Conservation (phyloP, 2,797 vertebrate species). For the Spea hammondii region DNA sequence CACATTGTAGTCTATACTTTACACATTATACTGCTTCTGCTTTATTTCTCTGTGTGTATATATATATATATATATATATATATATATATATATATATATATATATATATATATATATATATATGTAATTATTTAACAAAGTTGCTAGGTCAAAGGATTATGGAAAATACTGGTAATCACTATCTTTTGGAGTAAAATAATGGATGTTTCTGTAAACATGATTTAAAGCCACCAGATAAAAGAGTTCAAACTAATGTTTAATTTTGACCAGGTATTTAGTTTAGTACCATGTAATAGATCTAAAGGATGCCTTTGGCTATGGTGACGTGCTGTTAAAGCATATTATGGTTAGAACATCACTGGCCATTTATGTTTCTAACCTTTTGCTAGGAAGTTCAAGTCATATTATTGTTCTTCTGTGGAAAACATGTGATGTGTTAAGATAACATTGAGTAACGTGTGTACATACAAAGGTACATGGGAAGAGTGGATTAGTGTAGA, state of each 20-base stretch:
- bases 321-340: background rate
- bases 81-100: too few species aligned
- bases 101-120: too few species aligned
- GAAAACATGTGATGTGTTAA: slow-evolving; percentile 4
- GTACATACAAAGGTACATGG: background rate
- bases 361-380: background rate
- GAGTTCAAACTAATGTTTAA: background rate
- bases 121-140: too few species aligned
- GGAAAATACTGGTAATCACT: too few species aligned
- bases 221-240: background rate
- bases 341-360: background rate
- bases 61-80: too few species aligned
- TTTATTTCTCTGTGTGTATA: too few species aligned
- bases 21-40: too few species aligned
- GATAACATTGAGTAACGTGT: background rate
- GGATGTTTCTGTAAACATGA: background rate
- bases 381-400: slow-evolving; percentile 4
- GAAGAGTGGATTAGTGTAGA: background rate
- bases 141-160: too few species aligned
- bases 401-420: background rate
- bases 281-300: background rate
- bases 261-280: background rate
- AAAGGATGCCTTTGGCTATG: background rate
- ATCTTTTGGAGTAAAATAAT: too few species aligned
- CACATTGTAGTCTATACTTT: too few species aligned